Evolutionary conservation across 2,113 vertebrate genomes (phyloP), one percentile per base, ranked within the genome.

Genomic region (Nibea albiflora): DNA sequence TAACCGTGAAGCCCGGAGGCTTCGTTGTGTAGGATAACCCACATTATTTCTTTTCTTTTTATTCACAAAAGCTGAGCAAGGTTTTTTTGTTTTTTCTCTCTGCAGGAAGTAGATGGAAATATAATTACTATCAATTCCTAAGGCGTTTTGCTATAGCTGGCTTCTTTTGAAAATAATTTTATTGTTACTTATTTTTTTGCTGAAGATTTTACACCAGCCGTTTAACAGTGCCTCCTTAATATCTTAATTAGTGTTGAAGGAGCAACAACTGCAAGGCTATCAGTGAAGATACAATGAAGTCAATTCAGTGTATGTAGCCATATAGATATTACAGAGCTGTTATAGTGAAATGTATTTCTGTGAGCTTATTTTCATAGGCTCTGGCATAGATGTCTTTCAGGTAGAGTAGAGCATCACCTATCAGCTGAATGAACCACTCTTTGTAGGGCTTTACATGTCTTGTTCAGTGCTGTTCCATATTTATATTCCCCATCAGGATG

Each of bases 11-110:
- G 39, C 66, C 74, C 60, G 58, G 49, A 80, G 75, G 63, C 82
- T 49, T 20, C 49, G n/a, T 81, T 84, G 62, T 88, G 77, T 72
- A 56, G 54, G 31, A 62, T 74, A 81, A 68, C 69, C 47, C 22
- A 54, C 73, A 61, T 44, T 42, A 78, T 61, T 71, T 53, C 2
- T 26, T 54, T n/a, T 63, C 22, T 62, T 73, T 87, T 87, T 70
- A 84, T 83, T 83, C 73, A 78, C 28, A 42, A 62, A 79, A 47
- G 67, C 82, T 53, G 47, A 73, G 70, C 61, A 53, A 19, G 35
- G 73, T 78, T 49, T 28, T 66, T 61, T 26, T 26, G 1, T 26
- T 26, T 52, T 54, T 35, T 35, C 5, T 52, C 16, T 54, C 73
- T 73, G 47, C 69, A 71, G 60, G 58, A 74, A 86, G 60, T 42